Conservation (phyloP, 2,888 invertebrate species). For the Adelognathus sp. region DNA sequence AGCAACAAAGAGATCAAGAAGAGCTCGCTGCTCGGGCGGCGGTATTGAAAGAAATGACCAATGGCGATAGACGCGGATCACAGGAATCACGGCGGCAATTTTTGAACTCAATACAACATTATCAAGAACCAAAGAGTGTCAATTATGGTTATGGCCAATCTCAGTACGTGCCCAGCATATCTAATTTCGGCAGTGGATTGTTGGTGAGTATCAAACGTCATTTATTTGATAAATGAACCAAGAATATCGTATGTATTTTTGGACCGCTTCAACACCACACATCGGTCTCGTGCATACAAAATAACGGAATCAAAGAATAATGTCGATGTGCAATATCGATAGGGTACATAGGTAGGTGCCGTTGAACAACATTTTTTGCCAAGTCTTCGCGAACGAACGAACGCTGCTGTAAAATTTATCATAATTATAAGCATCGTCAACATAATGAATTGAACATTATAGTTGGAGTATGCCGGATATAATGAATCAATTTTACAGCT, state of each 20-base stretch:
- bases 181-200: slow-evolving; percentile 68
- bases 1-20: slow-evolving; percentile 88
- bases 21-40: slow-evolving; percentile 86
- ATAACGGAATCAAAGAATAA: too few relatives aligned
- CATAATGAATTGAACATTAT: too few relatives aligned
- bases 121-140: slow-evolving; percentile 66
- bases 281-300: too few relatives aligned
- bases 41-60: slow-evolving; percentile 85
- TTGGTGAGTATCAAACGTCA: slow-evolving; percentile 68
- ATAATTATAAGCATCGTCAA: too few relatives aligned
- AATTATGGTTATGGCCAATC: slow-evolving; percentile 69
- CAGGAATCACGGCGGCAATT: slow-evolving; percentile 68
- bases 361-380: too few relatives aligned
- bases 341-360: too few relatives aligned
- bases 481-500: too few relatives aligned
- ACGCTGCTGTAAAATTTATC: too few relatives aligned
- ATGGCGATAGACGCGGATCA: slow-evolving; percentile 70
- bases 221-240: neutral
- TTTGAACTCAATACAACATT: slow-evolving; percentile 66
- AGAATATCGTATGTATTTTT: neutral
- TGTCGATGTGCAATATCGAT: too few relatives aligned
- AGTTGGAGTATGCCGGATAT: too few relatives aligned
- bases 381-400: too few relatives aligned
- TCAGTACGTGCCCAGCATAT: slow-evolving; percentile 68
- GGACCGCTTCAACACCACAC: neutral